Base-by-base conservation (phyloP, 2,797 vertebrate genomes). In the Novumbra hubbsi region DNA sequence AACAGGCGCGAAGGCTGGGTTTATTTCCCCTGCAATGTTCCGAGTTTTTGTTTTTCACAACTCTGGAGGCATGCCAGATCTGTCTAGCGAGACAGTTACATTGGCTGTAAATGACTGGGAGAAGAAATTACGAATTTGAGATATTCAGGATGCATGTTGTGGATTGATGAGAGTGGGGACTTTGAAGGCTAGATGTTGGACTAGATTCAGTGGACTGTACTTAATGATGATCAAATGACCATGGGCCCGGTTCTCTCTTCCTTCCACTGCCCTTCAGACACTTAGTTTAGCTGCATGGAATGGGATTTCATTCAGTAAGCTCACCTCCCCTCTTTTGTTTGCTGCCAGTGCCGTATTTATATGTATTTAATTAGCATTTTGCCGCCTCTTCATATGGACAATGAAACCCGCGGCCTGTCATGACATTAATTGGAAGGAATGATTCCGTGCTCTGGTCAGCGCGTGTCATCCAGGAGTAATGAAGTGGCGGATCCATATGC, bases 351-450 rank as follows among this genome's bases (percentile, higher is more conserved):
- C 32, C 19, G 70, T 73, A 49, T 70, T 67, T 71, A 68, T 78
- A 30, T 27, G 32, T 70, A 73, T 57, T 78, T 78, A 15, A 64
- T 78, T 73, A 55, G 71, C 50, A 73, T 78, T 62, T 55, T 24
- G 49, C 48, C 19, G 52, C 28, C 45, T n/a, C 34, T 64, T 30
- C 48, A 21, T 72, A 57, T 73, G 52, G 48, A 27, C 72, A 72
- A 72, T 78, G 70, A 52, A 69, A 65, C 16, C 49, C 72, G 27
- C 3, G 27, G 72, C 28, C 72, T 60, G 64, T 74, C 69, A 70
- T 72, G 32, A 64, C 8, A 41, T 66, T 79, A 77, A 79, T 74
- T 82, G 72, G 73, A 68, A 38, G 41, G 77, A 70, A 63, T 81
- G 67, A 76, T 73, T 71, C 73, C 71, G 72, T 67, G 57, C 49